These are phyloP conservation scores for Macquaria australasica DNA, from an alignment of 2,113 vertebrate species.

Conservation along the genomic window DNA sequence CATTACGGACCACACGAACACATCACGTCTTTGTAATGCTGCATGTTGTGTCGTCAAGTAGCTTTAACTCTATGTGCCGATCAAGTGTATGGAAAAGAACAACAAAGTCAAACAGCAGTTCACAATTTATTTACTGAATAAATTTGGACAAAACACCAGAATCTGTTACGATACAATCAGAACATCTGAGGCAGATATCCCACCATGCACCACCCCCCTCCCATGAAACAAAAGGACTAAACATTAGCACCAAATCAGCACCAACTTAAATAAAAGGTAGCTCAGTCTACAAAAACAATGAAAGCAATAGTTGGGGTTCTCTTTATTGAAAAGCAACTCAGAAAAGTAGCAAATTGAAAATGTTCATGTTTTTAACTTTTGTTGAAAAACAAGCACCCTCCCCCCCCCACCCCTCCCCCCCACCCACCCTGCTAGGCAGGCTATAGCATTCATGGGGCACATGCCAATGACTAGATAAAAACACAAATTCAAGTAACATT, in stretches of 20 bases:
- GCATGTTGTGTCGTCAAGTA: not conserved
- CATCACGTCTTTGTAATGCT: not conserved
- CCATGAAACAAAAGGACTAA: conserved; percentile 84
- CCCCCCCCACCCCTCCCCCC: conserved; percentile 61
- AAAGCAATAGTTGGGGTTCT: conserved; percentile 75
- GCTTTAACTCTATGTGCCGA: not conserved
- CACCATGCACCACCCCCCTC: conserved; percentile 95
- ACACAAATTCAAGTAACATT: conserved; percentile 99
- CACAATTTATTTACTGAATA: conserved; percentile 99
- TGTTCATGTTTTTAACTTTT: conserved; percentile 79
- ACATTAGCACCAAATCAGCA: conserved; percentile 94
- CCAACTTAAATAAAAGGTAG: conserved; percentile 89
- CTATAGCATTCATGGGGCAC: conserved; percentile 94
- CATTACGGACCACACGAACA: not conserved
- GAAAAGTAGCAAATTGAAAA: conserved; percentile 84
- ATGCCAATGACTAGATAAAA: conserved; percentile 96
- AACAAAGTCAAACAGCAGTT: conserved; percentile 87
- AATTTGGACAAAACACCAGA: conserved; percentile 99
- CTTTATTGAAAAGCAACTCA: conserved; percentile 85
- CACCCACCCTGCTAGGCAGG: conserved; percentile 87
- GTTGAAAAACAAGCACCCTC: conserved; percentile 69
- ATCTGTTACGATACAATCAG: conserved; percentile 99
- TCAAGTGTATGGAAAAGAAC: not conserved
- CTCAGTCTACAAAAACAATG: conserved; percentile 86
- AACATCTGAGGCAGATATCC: conserved; percentile 99